phyloP scores from a whole-genome alignment of 2,888 invertebrate genomes.

The Himalopsyche japonica region DNA sequence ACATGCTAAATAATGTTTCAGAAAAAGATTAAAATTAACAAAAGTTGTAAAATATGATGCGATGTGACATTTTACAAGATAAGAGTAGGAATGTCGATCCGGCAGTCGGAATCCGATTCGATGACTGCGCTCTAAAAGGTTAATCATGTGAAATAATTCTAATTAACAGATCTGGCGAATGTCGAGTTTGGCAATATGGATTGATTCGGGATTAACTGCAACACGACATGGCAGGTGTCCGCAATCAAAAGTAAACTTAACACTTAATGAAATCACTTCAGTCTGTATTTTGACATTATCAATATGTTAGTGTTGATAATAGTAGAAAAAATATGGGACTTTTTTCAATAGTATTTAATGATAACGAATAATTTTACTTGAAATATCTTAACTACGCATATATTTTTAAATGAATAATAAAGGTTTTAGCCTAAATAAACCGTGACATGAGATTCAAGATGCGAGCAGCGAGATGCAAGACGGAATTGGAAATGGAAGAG shows the following conservation, averaged over 20 bases:
- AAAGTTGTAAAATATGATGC: too few relatives aligned
- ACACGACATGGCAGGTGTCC: neutral
- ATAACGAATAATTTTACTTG: neutral
- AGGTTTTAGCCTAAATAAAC: neutral
- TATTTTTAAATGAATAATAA: conserved; percentile 1
- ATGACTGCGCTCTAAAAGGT: neutral
- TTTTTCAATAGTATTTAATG: neutral
- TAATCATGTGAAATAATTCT: neutral
- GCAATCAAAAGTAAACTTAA: neutral
- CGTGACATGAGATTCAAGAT: neutral
- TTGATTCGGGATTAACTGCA: neutral
- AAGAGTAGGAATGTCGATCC: neutral
- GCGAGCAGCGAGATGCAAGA: neutral
- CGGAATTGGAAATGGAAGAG: neutral
- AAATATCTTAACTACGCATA: conserved; percentile 1
- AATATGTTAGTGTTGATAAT: neutral
- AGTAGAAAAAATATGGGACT: conserved; percentile 6
- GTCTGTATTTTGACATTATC: neutral
- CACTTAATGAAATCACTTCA: neutral
- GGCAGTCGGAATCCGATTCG: neutral
- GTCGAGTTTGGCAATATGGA: neutral
- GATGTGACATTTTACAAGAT: too few relatives aligned
- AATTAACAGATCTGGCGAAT: neutral
- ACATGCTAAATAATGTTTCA: too few relatives aligned
- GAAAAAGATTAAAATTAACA: too few relatives aligned